Evolutionary conservation across 2,797 vertebrate species (phyloP).

Genomic region (Coracias cyanogaster): DNA sequence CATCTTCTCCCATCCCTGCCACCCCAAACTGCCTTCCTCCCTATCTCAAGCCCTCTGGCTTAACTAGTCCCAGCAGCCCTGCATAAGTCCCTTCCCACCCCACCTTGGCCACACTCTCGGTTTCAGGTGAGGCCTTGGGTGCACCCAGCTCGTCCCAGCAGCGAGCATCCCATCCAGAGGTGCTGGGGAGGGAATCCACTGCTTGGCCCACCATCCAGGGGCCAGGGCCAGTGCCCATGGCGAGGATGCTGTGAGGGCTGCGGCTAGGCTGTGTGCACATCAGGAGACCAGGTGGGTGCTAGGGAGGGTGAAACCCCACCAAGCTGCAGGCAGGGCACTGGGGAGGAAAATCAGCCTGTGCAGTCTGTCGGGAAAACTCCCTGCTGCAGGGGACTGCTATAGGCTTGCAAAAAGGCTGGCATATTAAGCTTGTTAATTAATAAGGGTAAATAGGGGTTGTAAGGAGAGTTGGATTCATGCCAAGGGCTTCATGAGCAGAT

Average conservation of each 20-base stretch:
- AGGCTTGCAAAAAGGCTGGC: background rate
- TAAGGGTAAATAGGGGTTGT: background rate
- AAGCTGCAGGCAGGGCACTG: background rate
- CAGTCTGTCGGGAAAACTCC: background rate
- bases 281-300: background rate
- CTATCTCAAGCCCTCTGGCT: background rate
- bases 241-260: accelerated
- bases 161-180: accelerated
- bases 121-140: background rate
- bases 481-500: background rate
- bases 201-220: accelerated
- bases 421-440: background rate
- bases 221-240: background rate
- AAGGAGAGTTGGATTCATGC: background rate
- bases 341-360: background rate
- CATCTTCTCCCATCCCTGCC: background rate
- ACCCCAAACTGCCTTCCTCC: background rate
- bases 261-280: background rate
- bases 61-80: background rate
- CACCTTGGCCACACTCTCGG: accelerated
- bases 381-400: background rate
- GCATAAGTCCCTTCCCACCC: background rate
- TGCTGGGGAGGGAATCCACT: background rate
- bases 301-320: accelerated
- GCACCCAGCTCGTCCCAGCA: background rate